Conservation (phyloP, 2,113 vertebrate species). For the Tychaedon coryphoeus region DNA sequence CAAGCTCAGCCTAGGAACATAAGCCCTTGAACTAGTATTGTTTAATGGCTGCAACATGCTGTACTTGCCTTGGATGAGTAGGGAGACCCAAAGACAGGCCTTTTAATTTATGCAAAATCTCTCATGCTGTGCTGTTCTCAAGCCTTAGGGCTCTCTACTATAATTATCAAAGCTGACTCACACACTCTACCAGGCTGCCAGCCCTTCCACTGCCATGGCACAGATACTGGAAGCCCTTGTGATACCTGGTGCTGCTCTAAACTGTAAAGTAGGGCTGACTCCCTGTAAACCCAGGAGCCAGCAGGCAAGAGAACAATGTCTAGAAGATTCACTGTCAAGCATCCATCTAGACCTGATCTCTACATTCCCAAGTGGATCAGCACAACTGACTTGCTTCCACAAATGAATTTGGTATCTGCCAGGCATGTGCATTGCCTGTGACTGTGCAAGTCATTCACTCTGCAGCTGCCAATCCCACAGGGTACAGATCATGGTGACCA, state of each 20-base stretch:
- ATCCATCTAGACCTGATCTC: background rate
- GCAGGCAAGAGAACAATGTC: background rate
- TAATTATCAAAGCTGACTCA: background rate
- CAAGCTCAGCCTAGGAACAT: background rate
- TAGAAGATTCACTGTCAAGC: background rate
- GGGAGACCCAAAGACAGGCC: background rate
- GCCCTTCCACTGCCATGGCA: background rate
- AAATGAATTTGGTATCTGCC: background rate
- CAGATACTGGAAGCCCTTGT: background rate
- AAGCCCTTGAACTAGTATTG: background rate
- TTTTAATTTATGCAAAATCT: background rate
- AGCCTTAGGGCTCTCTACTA: background rate
- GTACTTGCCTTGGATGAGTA: background rate
- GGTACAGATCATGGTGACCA: background rate
- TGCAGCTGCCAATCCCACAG: background rate
- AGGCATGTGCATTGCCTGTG: fast-evolving
- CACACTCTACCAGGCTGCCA: background rate
- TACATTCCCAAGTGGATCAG: background rate
- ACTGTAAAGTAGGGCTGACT: background rate
- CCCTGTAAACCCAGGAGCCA: background rate
- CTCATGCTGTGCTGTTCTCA: background rate
- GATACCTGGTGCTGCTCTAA: background rate
- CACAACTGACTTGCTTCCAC: background rate
- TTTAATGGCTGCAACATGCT: background rate
- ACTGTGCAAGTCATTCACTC: background rate